Base-by-base conservation (phyloP, 2,797 vertebrate species). In the Leuciscus waleckii region DNA sequence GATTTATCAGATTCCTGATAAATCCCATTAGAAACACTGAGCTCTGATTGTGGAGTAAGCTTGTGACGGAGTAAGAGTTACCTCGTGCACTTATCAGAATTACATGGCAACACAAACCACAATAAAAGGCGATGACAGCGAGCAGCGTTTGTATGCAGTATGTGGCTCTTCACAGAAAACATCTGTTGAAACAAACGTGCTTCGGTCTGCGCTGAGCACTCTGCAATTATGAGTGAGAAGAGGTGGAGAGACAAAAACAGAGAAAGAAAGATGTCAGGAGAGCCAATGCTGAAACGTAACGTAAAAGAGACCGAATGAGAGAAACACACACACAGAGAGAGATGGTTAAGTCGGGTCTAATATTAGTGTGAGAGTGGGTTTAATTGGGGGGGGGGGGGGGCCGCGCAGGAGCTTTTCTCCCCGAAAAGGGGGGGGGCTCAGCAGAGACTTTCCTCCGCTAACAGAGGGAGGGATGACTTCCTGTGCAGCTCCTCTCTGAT, bases 401-500 rank as follows among this genome's bases (percentile, higher is more conserved):
- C n/a, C n/a, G n/a, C n/a, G n/a, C n/a, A n/a, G n/a, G n/a, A n/a
- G n/a, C n/a, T n/a, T n/a, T n/a, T n/a, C n/a, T n/a, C n/a, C n/a
- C n/a, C n/a, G n/a, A n/a, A n/a, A n/a, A n/a, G 70, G 83, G 63
- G 82, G 63, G 74, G 79, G 71, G 83, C 87, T 89, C 85, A 83
- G 79, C 37, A 32, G 80, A 88, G 87, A 88, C 80, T 83, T 82
- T 85, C 83, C 87, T 88, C 63, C 19, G 51, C 77, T 74, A 83
- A 79, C 81, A 54, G 76, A 84, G 93, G 94, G 93, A 91, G 93
- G 94, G 89, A 83, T 89, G 93, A 92, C 91, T 93, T 94, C 93
- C 93, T 94, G 91, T 93, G 93, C 90, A 91, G 92, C 93, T 92
- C 88, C 91, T 90, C 88, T 65, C 8, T 94, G 95, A 96, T 93